phyloP scores from a whole-genome alignment of 2,113 vertebrate genomes.

The Neogale vison region DNA sequence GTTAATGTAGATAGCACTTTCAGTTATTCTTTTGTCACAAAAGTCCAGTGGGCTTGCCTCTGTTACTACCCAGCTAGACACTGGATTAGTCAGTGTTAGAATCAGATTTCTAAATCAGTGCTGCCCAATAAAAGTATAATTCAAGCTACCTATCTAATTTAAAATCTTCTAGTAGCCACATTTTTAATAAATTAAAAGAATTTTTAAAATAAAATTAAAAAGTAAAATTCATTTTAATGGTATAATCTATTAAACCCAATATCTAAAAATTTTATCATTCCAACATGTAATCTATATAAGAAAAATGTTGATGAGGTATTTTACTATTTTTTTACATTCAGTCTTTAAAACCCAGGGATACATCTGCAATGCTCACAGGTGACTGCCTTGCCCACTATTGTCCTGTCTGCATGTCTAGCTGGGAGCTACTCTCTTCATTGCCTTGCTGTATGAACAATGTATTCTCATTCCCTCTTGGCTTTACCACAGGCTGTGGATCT shows the following conservation, averaged over 20 bases:
- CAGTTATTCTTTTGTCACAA: not conserved
- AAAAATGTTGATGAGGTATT: not conserved
- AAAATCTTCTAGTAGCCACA: not conserved
- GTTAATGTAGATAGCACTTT: not conserved
- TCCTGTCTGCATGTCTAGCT: too few species aligned
- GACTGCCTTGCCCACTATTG: not conserved
- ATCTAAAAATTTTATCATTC: not conserved
- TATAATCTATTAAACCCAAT: not conserved
- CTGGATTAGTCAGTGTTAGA: not conserved
- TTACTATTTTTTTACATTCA: not conserved
- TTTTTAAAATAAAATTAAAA: constrained; percentile 17
- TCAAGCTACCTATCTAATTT: not conserved
- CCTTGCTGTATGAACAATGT: not conserved
- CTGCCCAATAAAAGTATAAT: not conserved
- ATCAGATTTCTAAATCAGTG: not conserved
- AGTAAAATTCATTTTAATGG: not conserved
- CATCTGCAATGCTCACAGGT: not conserved
- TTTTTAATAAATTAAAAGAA: not conserved
- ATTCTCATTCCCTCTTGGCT: not conserved
- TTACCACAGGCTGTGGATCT: not conserved
- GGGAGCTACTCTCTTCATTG: not conserved
- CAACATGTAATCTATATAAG: not conserved
- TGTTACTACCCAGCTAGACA: not conserved
- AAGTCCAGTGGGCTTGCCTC: not conserved
- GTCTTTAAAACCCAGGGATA: not conserved